phyloP scores from a whole-genome alignment of 2,888 invertebrate genomes.

The Isoperla grammatica region DNA sequence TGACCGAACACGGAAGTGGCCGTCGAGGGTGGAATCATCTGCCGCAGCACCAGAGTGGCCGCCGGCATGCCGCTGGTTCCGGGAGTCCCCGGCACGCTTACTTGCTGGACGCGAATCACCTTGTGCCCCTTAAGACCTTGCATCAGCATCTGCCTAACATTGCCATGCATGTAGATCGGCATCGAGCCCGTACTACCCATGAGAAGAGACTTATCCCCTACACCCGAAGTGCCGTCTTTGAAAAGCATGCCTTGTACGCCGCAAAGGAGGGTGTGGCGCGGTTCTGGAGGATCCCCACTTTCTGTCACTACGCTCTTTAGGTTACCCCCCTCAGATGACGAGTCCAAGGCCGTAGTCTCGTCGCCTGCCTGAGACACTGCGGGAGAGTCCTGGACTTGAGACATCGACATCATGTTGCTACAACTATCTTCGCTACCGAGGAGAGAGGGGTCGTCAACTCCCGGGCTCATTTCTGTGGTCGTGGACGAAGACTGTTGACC shows the following conservation, averaged over 20 bases:
- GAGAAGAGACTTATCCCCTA: conserved; percentile 35
- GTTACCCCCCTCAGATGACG: conserved; percentile 38
- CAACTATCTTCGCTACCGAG: conserved; percentile 74
- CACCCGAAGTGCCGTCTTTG: conserved; percentile 32
- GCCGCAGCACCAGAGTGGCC: conserved; percentile 28
- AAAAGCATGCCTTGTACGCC: background rate
- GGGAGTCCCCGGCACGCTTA: conserved; percentile 32
- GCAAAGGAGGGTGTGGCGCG: conserved; percentile 22
- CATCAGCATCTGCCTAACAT: conserved; percentile 31
- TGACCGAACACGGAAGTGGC: background rate
- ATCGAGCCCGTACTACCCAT: conserved; percentile 33
- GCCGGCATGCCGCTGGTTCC: conserved; percentile 25
- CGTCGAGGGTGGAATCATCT: conserved; percentile 21
- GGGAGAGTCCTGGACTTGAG: conserved; percentile 42
- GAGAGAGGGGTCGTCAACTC: conserved; percentile 61
- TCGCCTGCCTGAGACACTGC: conserved; percentile 37
- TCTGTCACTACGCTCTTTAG: conserved; percentile 37
- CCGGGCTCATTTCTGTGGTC: conserved; percentile 53
- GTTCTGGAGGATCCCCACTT: conserved; percentile 5
- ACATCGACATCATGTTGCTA: conserved; percentile 57
- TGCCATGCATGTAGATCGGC: conserved; percentile 22
- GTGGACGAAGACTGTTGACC: conserved; percentile 47
- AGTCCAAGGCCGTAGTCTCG: conserved; percentile 34
- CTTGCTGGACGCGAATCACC: conserved; percentile 37
- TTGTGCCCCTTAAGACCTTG: conserved; percentile 32